Evolutionary conservation across 2,113 vertebrate species (phyloP).

Genomic region (Pipra filicauda): DNA sequence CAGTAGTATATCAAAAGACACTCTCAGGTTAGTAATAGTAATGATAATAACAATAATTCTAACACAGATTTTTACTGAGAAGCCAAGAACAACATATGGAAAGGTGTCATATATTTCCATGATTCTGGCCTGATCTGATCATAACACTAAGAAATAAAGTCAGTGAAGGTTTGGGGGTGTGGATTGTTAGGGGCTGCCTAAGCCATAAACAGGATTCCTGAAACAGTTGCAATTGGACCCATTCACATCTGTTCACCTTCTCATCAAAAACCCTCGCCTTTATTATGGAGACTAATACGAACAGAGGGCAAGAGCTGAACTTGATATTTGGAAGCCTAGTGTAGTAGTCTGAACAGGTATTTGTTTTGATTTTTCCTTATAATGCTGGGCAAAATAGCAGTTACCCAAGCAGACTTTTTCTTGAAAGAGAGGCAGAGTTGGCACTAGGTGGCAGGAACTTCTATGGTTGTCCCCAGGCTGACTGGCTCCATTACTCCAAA

Average conservation of each 20-base stretch:
- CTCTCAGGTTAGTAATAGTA: neutral
- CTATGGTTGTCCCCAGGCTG: rapidly evolving
- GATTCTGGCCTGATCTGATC: neutral
- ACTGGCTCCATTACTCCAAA: neutral
- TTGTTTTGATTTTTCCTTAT: neutral
- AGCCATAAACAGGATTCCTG: neutral
- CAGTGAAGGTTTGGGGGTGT: neutral
- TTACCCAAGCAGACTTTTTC: neutral
- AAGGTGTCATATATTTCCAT: neutral
- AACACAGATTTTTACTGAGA: neutral
- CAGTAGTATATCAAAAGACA: neutral
- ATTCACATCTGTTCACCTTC: neutral
- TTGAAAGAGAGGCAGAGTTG: neutral
- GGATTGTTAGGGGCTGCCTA: rapidly evolving
- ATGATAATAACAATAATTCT: neutral
- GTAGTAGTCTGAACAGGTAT: neutral
- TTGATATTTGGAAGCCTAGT: neutral
- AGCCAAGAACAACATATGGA: neutral
- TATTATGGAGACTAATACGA: too few species aligned
- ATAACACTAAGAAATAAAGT: neutral
- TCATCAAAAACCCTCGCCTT: neutral
- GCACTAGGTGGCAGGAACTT: neutral
- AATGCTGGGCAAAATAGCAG: neutral
- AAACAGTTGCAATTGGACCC: neutral
- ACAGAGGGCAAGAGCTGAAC: neutral